Conservation (phyloP, 2,888 invertebrate species). For the Horisme vitalbata region DNA sequence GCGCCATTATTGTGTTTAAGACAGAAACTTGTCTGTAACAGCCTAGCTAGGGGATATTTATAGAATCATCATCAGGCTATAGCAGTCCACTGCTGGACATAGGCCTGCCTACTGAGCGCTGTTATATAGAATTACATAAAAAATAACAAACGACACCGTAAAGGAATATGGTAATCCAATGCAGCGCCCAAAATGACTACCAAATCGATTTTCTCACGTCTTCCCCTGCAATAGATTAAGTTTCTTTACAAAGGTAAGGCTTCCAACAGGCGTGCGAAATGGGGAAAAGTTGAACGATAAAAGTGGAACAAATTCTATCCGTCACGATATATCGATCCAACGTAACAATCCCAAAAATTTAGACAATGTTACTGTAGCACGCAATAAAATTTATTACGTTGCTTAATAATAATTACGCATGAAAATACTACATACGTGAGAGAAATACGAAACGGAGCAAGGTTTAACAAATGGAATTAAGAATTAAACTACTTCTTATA, state of each 20-base stretch:
- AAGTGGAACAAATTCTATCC: constrained; percentile 20
- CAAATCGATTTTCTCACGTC: constrained; percentile 17
- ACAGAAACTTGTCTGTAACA: too few species aligned
- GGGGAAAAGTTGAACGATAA: constrained; percentile 15
- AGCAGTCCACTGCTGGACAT: too few species aligned
- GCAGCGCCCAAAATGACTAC: constrained; percentile 11
- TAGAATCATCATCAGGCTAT: too few species aligned
- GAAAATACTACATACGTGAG: neutral
- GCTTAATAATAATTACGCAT: constrained; percentile 7
- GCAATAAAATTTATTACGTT: constrained; percentile 8
- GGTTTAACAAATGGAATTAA: too few species aligned
- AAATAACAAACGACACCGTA: too few species aligned
- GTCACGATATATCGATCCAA: constrained; percentile 16
- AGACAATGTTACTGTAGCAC: constrained; percentile 6
- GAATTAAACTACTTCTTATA: too few species aligned
- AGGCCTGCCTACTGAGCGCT: too few species aligned
- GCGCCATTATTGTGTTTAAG: too few species aligned
- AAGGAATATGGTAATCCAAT: constrained; percentile 1
- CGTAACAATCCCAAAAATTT: constrained; percentile 8
- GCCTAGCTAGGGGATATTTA: too few species aligned
- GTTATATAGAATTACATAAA: too few species aligned
- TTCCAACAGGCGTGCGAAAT: constrained; percentile 17
- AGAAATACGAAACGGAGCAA: too few species aligned
- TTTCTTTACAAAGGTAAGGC: constrained; percentile 11
- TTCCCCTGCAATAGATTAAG: constrained; percentile 9